Evolutionary conservation across 2,113 vertebrate species (phyloP), one percentile per base, ranked within the genome.

Genomic region (Quiscalus mexicanus): DNA sequence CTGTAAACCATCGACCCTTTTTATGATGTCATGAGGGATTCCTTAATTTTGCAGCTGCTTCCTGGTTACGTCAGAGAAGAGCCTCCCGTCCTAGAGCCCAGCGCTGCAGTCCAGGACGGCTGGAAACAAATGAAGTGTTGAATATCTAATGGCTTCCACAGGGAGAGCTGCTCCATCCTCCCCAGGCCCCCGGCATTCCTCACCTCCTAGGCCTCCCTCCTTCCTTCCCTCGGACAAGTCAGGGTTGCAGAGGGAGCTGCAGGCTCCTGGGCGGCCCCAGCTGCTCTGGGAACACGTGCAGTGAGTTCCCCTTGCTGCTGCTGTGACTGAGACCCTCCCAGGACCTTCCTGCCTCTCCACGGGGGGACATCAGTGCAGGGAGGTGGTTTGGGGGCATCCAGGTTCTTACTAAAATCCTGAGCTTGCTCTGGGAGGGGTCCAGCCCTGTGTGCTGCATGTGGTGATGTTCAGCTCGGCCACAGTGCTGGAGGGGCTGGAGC

Each of bases 31-130:
- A 98, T 98, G 97, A 98, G 98, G 98, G 98, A 98, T 98, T 98
- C 98, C 98, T 98, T 98, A 98, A 98, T 98, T 98, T 98, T 98
- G 98, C 98, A 98, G 98, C 98, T 98, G 98, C 98, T 98, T 98
- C 98, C 98, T 98, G 98, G 97, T 98, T 98, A 98, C 98, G 97
- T 98, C 98, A 98, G 98, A 98, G 97, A 98, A 97, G 96, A 98
- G 97, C 97, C 97, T 98, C 96, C 97, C 93, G 93, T 97, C 95
- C 97, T 94, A 94, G 96, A 98, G 97, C 97, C 94, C 95, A 77
- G 97, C 33, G n/a, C 95, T 96, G 94, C 64, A 87, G 94, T 97
- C 96, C 96, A 96, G 89, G 81, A 97, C 83, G 97, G 97, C 96
- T 98, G 96, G 97, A 98, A 98, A 98, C 98, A 98, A 98, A 98